A percentile compares a stretch with the other conserved stretches of the same genome.
phyloP scores from a whole-genome alignment of 2,113 vertebrate species.

The Neolamprologus variostigma region DNA sequence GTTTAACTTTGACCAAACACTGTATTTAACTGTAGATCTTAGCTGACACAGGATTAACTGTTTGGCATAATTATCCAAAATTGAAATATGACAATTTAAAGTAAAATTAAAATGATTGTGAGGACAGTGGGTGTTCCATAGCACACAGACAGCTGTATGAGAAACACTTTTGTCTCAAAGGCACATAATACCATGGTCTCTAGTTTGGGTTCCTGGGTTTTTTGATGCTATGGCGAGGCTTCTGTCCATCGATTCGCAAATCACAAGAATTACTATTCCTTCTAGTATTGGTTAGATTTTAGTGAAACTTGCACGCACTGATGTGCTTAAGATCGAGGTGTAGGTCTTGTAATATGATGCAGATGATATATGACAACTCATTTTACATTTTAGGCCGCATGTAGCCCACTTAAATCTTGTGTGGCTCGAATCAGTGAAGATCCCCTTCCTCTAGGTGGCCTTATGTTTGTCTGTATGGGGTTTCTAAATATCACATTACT shows the following conservation, averaged over 20 bases:
- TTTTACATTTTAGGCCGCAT: neutral
- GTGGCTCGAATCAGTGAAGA: neutral
- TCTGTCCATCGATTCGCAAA: neutral
- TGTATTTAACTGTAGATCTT: neutral
- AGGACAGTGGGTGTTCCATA: neutral
- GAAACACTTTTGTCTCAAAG: neutral
- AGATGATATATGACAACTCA: neutral
- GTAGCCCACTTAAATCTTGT: neutral
- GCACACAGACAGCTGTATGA: neutral
- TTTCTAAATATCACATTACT: neutral
- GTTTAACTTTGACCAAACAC: neutral
- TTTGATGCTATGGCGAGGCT: neutral
- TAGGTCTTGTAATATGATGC: neutral
- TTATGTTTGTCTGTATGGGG: neutral
- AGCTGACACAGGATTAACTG: neutral
- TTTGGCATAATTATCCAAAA: neutral
- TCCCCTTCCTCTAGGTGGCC: neutral
- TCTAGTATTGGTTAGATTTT: neutral
- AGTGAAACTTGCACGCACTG: neutral
- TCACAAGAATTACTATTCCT: neutral
- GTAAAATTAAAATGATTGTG: neutral
- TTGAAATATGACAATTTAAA: neutral
- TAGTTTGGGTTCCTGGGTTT: neutral
- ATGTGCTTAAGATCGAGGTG: neutral
- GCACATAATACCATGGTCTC: neutral